Base-by-base conservation (phyloP, 2,888 invertebrate genomes). In the Drosophila limbata region DNA sequence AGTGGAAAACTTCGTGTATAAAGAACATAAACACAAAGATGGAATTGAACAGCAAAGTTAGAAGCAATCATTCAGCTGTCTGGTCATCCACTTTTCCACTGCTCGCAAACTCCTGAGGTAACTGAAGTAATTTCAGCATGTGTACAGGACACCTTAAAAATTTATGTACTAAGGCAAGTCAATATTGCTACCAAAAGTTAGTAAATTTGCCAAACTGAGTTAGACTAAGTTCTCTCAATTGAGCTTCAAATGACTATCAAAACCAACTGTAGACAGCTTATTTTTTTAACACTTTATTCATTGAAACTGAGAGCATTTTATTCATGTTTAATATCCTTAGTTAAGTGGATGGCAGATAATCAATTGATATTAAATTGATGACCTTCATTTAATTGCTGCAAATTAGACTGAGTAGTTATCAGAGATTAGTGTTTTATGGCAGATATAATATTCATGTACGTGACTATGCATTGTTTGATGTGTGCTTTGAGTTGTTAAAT, bases 51-150 rank as follows among this genome's bases (percentile, higher is more conserved):
- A 28, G 53, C 37, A 56, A 48, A 17, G 15, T 33, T 42, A 40
- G 19, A 42, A 19, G 51, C 45, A 65, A 60, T 51, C 45, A 52
- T 65, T 60, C 44, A 65, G 45, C 39, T 52, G 51, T 48, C 44
- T 48, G 4, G 28, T 9, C 15, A 55, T 15, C 39, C 33, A 21
- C 37, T 25, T 55, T 11, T 21, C 17, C 47, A 35, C 39, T 10
- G 48, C 4, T 9, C 21, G 33, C 63, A 39, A 25, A 17, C 35
- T 50, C 42, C 48, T 50, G 25, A 51, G 44, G 59, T 19, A 31
- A 51, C 50, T 19, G 51, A 64, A 37, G 59, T 59, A 59, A 44
- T 65, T 65, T 59, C 51, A 15, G 19, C 13, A 17, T 50, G 21
- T 56, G 57, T 56, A 4, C 28, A 51, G 28, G 17, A 28, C 50